Evolutionary conservation across 2,797 vertebrate species (phyloP), one percentile per base, ranked within the genome.

Genomic region (Pangasius larnaudii): DNA sequence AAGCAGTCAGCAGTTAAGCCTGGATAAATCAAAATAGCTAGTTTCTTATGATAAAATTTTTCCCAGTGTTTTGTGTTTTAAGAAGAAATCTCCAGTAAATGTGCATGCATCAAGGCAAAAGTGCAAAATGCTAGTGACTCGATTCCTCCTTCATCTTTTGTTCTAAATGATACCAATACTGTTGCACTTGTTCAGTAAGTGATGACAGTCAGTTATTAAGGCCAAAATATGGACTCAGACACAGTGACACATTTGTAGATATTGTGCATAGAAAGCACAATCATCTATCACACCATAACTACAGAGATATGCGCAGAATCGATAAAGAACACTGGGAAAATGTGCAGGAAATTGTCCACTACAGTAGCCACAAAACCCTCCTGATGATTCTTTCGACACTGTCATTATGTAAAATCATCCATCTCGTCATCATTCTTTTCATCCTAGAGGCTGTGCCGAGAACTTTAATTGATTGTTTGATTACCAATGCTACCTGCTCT

Each of bases 391-490:
- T n/a, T 74, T 74, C 8, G 1, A 75, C 24, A 49, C 5, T 75
- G 72, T 75, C 24, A 75, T 75, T 49, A 49, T 49, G 24, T 49
- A 75, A 6, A 13, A n/a, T n/a, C 72, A 49, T n/a, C 72, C 24
- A 22, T 85, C 36, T 67, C 19, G 1, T 9, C 75, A 72, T 74
- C 22, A 39, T 24, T 36, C 51, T 74, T 88, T 69, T 58, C 53
- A 49, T 90, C 42, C n/a, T 74, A 14, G 11, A 83, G 56, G 79
- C 67, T 69, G 24, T 84, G 51, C 8, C 33, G 11, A n/a, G 82
- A 85, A 36, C 42, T 46, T 63, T 71, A 24, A n/a, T 11, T 39
- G 22, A 24, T 53, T 58, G 49, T 53, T 67, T 67, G 59, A 89
- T 89, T 85, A 61, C 7, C 39, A 36, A 46, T 75, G 58, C 58